phyloP scores from a whole-genome alignment of 2,888 invertebrate species.

The Tachina fera region DNA sequence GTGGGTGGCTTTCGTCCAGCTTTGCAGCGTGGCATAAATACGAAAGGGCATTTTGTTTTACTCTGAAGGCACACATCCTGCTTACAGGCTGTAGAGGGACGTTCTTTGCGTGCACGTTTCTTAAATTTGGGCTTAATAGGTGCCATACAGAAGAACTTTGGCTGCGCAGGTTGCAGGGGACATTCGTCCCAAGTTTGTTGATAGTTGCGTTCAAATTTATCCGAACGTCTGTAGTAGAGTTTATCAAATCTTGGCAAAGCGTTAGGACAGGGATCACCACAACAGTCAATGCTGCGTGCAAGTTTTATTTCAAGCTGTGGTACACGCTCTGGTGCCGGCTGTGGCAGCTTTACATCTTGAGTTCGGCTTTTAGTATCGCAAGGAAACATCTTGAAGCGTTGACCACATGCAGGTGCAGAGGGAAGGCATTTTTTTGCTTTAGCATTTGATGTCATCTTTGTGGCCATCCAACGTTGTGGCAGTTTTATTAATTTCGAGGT shows the following conservation, averaged over 20 bases:
- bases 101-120: slow-evolving; percentile 34
- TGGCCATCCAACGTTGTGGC: background rate
- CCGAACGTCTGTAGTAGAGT: slow-evolving; percentile 79
- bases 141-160: slow-evolving; percentile 75
- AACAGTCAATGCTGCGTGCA: slow-evolving; percentile 47
- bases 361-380: background rate
- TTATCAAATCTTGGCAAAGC: slow-evolving; percentile 77
- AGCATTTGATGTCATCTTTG: background rate
- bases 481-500: background rate
- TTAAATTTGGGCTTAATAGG: slow-evolving; percentile 68
- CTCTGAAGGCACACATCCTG: slow-evolving; percentile 30
- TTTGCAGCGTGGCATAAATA: slow-evolving; percentile 56
- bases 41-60: slow-evolving; percentile 50
- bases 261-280: slow-evolving; percentile 67
- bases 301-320: slow-evolving; percentile 21
- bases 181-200: slow-evolving; percentile 80
- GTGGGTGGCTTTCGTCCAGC: slow-evolving; percentile 69
- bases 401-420: slow-evolving; percentile 22
- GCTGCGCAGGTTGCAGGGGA: slow-evolving; percentile 74
- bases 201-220: slow-evolving; percentile 77
- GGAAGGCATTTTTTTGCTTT: background rate
- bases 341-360: background rate
- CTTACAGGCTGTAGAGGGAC: slow-evolving; percentile 55
- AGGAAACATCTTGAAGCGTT: slow-evolving; percentile 18
- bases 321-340: background rate